Percentiles rank a stretch among this genome's conserved stretches.
Conservation (phyloP, 2,888 invertebrate species). For the Ischnus inquisitorius region DNA sequence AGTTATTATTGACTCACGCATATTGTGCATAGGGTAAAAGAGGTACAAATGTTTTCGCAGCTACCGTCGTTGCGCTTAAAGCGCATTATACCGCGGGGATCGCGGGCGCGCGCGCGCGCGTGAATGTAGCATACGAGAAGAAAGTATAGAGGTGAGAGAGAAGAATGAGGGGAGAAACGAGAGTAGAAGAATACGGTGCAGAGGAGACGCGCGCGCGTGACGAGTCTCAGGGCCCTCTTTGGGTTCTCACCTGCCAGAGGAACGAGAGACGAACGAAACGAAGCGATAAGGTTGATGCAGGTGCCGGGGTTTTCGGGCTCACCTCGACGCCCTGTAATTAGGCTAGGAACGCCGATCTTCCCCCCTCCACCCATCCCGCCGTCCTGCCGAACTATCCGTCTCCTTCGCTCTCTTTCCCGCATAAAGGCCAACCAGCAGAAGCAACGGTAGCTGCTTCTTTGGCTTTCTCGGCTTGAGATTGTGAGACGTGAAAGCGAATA, state of each 20-base stretch:
- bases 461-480: slow-evolving; percentile 32
- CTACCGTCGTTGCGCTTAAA: slow-evolving; percentile 13
- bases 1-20: slow-evolving; percentile 29
- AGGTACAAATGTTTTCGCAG: slow-evolving; percentile 44
- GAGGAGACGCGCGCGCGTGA: slow-evolving; percentile 32
- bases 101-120: slow-evolving; percentile 30
- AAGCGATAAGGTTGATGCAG: slow-evolving; percentile 75
- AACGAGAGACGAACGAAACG: slow-evolving; percentile 72
- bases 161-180: slow-evolving; percentile 17
- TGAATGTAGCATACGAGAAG: not conserved
- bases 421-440: not conserved
- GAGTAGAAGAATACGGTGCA: slow-evolving; percentile 35
- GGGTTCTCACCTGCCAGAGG: slow-evolving; percentile 47
- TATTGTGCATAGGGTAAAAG: slow-evolving; percentile 12
- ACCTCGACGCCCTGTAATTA: slow-evolving; percentile 78
- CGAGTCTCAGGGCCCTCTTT: slow-evolving; percentile 29
- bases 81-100: slow-evolving; percentile 60
- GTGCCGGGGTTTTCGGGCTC: slow-evolving; percentile 71
- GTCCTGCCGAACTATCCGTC: slow-evolving; percentile 61
- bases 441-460: slow-evolving; percentile 44
- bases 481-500: slow-evolving; percentile 27
- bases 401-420: slow-evolving; percentile 23
- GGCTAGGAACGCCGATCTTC: slow-evolving; percentile 78
- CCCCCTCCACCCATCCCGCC: no score
- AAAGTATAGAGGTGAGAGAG: slow-evolving; percentile 53